phyloP scores from a whole-genome alignment of 64 coral and sea anemone genomes.

The Trachythela sp. region DNA sequence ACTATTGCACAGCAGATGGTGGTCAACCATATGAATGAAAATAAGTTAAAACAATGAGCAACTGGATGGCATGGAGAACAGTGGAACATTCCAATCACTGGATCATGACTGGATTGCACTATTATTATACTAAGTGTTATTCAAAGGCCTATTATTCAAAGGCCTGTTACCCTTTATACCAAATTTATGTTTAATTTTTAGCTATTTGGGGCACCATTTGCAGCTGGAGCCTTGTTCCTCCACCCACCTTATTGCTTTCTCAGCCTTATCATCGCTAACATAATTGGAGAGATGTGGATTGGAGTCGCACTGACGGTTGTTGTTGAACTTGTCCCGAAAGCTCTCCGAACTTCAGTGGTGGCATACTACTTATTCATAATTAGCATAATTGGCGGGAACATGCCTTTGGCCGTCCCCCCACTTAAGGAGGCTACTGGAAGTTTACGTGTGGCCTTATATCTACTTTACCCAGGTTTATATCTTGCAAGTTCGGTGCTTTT shows the following conservation, averaged over 20 bases:
- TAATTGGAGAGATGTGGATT: conserved; percentile 99
- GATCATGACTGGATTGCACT: no score
- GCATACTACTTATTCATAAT: conserved; percentile 94
- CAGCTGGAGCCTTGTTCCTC: conserved; percentile 83
- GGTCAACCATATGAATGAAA: no score
- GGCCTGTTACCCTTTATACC: no score
- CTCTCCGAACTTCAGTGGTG: conserved; percentile 69
- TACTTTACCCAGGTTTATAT: conserved; percentile 81
- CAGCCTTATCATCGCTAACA: conserved; percentile 78
- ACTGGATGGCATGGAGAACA: no score
- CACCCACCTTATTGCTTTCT: conserved; percentile 78
- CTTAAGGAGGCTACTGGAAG: conserved; percentile 63
- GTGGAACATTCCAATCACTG: no score
- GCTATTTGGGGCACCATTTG: conserved; percentile 78
- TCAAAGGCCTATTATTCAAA: no score
- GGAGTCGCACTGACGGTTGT: conserved; percentile 89
- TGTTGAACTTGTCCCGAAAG: conserved; percentile 78
- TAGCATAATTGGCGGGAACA: conserved; percentile 84
- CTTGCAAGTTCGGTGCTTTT: conserved; percentile 78
- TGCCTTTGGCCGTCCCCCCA: conserved; percentile 69
- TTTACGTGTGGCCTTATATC: conserved; percentile 68
- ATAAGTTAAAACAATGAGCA: no score
- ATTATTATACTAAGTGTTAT: no score
- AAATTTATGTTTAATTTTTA: conserved; percentile 57
- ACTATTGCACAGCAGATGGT: no score